Evolutionary conservation across 92 coral and sea anemone genomes (phyloP), one percentile per base, ranked within the genome.

Genomic region (Pocillopora grandis): DNA sequence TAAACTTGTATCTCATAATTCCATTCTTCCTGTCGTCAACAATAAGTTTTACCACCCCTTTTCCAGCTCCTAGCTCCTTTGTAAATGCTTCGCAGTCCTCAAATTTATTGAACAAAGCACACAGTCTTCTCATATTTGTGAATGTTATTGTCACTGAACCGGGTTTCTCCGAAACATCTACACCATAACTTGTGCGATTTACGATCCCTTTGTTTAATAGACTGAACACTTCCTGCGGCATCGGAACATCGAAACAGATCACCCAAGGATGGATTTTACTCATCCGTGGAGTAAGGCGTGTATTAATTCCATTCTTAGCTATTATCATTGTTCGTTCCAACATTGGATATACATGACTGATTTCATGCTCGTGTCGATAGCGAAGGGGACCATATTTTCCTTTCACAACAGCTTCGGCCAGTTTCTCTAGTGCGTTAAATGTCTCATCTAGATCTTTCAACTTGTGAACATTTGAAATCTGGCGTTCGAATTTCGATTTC

Each of bases 311-410:
- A 35, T 12, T 72, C 63, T 63, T 80, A 10, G 33, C 85, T 3
- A 81, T 62, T 49, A 80, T 80, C 86, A 87, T 86, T 58, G 49
- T 70, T 13, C 80, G 62, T 58, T 79, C 75, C 13, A 87, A 67
- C 82, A 79, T 87, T 12, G 91, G 91, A 65, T 76, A 87, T 19
- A 87, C 58, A 1, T 58, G 42, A 72, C 76, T 57, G n/a, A 86
- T 35, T 62, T 72, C 76, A 21, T 90, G 74, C 76, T 62, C 18
- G 31, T 57, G 86, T 12, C 83, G 79, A 83, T 81, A 27, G 71
- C 76, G 87, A 61, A 83, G 84, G 13, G 82, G 79, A 21, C 93
- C 93, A 74, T 60, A 81, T 68, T 90, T 90, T 52, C 77, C 88
- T 35, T 90, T 83, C 23, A 90, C 84, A 72, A 82, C 84, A 58